Percentiles rank a stretch among this genome's conserved stretches.
phyloP scores from a whole-genome alignment of 2,113 vertebrate species.

The Bothrops jararaca region DNA sequence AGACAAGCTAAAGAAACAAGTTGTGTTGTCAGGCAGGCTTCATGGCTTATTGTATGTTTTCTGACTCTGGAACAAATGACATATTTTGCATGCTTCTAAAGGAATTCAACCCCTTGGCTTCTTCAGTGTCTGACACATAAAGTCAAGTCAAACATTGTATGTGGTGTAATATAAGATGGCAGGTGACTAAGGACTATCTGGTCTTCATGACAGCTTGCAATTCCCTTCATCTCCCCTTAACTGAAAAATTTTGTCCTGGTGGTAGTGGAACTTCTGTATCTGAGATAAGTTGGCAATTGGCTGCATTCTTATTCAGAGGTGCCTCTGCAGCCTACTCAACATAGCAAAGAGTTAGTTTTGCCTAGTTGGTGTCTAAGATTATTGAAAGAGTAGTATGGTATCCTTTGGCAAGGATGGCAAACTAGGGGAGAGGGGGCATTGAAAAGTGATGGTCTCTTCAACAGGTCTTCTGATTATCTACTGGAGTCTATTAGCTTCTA shows the following conservation, averaged over 20 bases:
- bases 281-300: not conserved
- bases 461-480: not conserved
- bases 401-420: not conserved
- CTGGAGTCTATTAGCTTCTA: not conserved
- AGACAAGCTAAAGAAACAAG: too few species aligned
- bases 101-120: not conserved
- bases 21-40: not conserved
- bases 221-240: not conserved
- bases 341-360: not conserved
- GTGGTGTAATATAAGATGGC: not conserved
- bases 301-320: not conserved
- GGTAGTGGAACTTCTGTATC: not conserved
- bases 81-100: not conserved
- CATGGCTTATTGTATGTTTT: not conserved
- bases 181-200: not conserved
- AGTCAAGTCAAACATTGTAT: not conserved
- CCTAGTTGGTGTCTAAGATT: not conserved
- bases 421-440: not conserved
- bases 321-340: not conserved
- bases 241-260: not conserved
- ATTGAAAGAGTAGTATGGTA: not conserved
- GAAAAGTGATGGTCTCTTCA: not conserved
- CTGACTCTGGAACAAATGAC: not conserved
- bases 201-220: not conserved
- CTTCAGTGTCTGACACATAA: not conserved